Conservation (phyloP, 2,113 vertebrate species). For the Cynopterus brachyotis region DNA sequence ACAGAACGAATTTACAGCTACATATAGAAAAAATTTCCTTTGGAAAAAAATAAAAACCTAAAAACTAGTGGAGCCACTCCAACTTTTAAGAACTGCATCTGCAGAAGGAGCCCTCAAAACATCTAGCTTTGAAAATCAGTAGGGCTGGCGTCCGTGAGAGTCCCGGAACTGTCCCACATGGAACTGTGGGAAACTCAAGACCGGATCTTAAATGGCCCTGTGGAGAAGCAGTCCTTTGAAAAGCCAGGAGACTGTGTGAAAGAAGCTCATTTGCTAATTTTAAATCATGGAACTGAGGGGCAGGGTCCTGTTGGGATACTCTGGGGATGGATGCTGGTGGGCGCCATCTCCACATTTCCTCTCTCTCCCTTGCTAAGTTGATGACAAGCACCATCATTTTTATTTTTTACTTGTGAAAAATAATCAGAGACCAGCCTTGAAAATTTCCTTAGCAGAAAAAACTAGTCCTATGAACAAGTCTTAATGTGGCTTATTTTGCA, state of each 20-base stretch:
- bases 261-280: neutral
- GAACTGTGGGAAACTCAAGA: neutral
- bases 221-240: neutral
- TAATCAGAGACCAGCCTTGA: neutral
- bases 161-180: rapidly evolving
- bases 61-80: neutral
- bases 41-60: neutral
- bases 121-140: neutral
- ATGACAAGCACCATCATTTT: no score
- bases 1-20: neutral
- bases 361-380: neutral
- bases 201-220: neutral
- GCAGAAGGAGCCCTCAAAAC: neutral
- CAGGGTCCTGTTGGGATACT: neutral
- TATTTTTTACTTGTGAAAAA: neutral
- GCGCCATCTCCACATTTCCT: neutral
- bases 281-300: neutral
- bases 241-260: neutral
- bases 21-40: neutral
- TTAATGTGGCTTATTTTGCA: neutral
- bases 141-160: rapidly evolving
- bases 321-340: neutral
- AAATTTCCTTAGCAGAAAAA: neutral
- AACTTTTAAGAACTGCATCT: neutral
- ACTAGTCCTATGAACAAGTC: neutral